Evolutionary conservation across 1,140 invertebrate genomes (phyloP).

Genomic region (Paramacrobiotus metropolitanus): DNA sequence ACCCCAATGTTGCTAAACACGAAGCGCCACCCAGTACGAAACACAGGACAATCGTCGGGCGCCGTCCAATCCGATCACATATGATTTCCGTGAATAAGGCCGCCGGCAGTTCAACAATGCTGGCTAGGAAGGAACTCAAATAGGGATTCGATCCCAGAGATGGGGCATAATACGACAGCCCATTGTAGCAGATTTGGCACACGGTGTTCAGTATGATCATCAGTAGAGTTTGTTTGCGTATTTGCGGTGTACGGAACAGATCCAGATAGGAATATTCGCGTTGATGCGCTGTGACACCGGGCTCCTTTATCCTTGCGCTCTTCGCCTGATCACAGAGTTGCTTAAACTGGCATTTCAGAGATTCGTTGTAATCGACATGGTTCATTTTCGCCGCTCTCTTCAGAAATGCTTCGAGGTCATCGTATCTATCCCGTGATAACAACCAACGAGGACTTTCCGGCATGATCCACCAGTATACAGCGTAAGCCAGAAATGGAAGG

Average conservation of each 20-base stretch:
- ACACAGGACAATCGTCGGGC: background rate
- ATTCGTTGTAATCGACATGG: background rate
- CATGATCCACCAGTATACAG: background rate
- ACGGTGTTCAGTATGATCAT: background rate
- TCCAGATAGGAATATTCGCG: background rate
- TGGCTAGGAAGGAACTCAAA: background rate
- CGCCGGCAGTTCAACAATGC: background rate
- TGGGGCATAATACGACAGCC: background rate
- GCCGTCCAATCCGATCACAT: background rate
- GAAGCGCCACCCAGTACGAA: background rate
- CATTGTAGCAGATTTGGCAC: background rate
- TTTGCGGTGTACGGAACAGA: background rate
- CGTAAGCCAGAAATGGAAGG: background rate
- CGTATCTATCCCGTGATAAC: background rate
- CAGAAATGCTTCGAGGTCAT: background rate
- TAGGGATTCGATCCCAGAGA: background rate
- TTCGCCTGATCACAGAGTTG: background rate
- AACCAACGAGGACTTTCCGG: conserved; percentile 3
- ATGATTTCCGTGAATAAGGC: background rate
- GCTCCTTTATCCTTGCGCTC: background rate
- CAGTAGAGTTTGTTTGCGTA: background rate
- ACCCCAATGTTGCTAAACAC: background rate
- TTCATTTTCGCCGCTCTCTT: background rate
- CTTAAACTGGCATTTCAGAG: background rate
- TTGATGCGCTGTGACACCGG: background rate